A percentile compares a stretch with the other conserved stretches of the same genome.
phyloP scores from a whole-genome alignment of 2,797 vertebrate species.

The Liparis tanakae region DNA sequence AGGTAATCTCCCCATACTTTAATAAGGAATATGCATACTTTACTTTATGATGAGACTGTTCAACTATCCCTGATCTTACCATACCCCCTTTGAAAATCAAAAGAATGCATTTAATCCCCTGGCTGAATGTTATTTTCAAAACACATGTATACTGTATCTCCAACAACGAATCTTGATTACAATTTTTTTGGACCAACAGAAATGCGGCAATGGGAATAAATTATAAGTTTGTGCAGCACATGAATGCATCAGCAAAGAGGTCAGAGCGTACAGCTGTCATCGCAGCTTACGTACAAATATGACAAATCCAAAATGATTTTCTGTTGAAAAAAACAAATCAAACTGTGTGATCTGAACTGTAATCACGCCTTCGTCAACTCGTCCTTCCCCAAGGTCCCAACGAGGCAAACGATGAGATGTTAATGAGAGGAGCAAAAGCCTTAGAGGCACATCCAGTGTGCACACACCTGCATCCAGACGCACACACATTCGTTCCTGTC shows the following conservation, averaged over 20 bases:
- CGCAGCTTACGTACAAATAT: conserved; percentile 18
- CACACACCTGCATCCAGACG: conserved; percentile 26
- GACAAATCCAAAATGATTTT: conserved; percentile 25
- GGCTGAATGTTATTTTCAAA: neutral
- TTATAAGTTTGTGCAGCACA: conserved; percentile 7
- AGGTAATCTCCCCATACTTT: neutral
- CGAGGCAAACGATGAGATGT: conserved; percentile 49
- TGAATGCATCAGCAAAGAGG: conserved; percentile 27
- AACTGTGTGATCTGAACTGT: conserved; percentile 35
- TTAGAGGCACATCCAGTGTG: conserved; percentile 28
- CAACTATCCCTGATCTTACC: neutral
- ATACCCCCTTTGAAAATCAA: neutral
- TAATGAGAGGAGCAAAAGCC: conserved; percentile 54
- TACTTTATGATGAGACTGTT: neutral
- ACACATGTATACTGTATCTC: neutral
- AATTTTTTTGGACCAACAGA: neutral
- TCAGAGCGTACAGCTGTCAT: conserved; percentile 20
- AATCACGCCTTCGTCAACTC: conserved; percentile 42
- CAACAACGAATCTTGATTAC: neutral
- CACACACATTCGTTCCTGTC: conserved; percentile 7
- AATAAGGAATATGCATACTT: neutral
- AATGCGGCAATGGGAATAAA: conserved; percentile 6
- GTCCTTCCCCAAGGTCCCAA: conserved; percentile 46
- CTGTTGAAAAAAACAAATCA: conserved; percentile 31
- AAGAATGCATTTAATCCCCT: neutral